A percentile compares a stretch with the other conserved stretches of the same genome.
Conservation (phyloP, 2,888 invertebrate species). For the Nebria salina region DNA sequence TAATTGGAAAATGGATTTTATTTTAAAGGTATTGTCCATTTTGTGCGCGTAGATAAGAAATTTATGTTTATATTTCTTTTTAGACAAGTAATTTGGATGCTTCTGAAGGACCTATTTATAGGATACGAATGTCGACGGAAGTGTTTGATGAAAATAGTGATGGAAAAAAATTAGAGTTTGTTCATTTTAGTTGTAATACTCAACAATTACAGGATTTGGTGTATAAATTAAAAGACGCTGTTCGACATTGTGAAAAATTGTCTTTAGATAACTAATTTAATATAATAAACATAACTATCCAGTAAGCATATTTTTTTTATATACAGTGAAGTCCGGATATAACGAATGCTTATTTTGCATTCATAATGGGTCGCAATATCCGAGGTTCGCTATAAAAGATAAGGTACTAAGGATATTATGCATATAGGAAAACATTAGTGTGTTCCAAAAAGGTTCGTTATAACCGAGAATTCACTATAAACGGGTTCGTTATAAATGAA, state of each 20-base stretch:
- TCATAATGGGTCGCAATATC: too few relatives aligned
- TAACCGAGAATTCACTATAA: too few relatives aligned
- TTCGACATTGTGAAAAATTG: conserved; percentile 70
- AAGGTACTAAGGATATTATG: too few relatives aligned
- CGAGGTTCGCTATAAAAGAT: too few relatives aligned
- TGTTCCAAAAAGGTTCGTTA: too few relatives aligned
- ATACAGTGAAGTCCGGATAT: too few relatives aligned
- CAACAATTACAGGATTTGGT: conserved; percentile 74
- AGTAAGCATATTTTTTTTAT: too few relatives aligned
- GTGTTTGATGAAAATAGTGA: conserved; percentile 60
- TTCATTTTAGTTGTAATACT: conserved; percentile 70
- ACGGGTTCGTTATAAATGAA: too few relatives aligned
- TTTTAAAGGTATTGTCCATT: conserved; percentile 56
- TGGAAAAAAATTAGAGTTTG: conserved; percentile 60
- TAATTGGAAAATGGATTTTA: conserved; percentile 70
- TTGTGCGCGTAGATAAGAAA: background rate
- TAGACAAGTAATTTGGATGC: conserved; percentile 57
- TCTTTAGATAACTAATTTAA: conserved; percentile 50
- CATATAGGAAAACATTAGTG: too few relatives aligned
- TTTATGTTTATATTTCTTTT: conserved; percentile 48
- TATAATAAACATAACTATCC: background rate
- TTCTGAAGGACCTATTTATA: conserved; percentile 58
- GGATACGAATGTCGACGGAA: conserved; percentile 57
- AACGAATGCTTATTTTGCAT: too few relatives aligned
- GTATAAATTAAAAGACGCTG: conserved; percentile 72